These are phyloP conservation scores for Scelioninae gen. 1 DNA, from an alignment of 2,888 invertebrate species.

Conservation along the genomic window DNA sequence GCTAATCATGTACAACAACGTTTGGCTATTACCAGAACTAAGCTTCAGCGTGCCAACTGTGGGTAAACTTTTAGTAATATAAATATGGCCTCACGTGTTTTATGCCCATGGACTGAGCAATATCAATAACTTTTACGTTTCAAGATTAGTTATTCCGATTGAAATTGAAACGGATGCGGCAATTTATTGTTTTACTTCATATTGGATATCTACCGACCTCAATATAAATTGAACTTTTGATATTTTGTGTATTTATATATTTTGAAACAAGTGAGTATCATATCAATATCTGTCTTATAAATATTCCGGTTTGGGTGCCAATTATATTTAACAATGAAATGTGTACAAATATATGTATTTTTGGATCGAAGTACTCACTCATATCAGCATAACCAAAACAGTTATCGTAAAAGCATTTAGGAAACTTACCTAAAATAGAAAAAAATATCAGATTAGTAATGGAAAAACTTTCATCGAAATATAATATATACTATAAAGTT, in stretches of 20 bases:
- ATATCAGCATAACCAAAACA: too few relatives aligned
- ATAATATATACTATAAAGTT: too few relatives aligned
- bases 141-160: conserved; percentile 2
- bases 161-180: conserved; percentile 17
- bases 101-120: background rate
- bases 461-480: too few relatives aligned
- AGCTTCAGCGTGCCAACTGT: conserved; percentile 19
- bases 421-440: too few relatives aligned
- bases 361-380: too few relatives aligned
- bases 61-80: conserved; percentile 17
- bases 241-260: conserved; percentile 4
- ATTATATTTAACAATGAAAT: conserved; percentile 33
- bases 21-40: conserved; percentile 44
- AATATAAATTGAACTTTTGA: conserved; percentile 29
- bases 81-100: conserved; percentile 33
- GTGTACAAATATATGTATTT: too few relatives aligned
- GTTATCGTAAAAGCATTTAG: too few relatives aligned
- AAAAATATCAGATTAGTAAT: too few relatives aligned
- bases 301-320: conserved; percentile 21
- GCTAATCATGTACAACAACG: conserved; percentile 43
- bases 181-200: conserved; percentile 30
- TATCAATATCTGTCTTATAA: conserved; percentile 16
- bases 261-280: background rate
- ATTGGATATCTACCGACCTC: conserved; percentile 14
- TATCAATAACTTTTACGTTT: conserved; percentile 11